Base-by-base conservation (phyloP, 2,113 vertebrate genomes). In the Myotis yumanensis region DNA sequence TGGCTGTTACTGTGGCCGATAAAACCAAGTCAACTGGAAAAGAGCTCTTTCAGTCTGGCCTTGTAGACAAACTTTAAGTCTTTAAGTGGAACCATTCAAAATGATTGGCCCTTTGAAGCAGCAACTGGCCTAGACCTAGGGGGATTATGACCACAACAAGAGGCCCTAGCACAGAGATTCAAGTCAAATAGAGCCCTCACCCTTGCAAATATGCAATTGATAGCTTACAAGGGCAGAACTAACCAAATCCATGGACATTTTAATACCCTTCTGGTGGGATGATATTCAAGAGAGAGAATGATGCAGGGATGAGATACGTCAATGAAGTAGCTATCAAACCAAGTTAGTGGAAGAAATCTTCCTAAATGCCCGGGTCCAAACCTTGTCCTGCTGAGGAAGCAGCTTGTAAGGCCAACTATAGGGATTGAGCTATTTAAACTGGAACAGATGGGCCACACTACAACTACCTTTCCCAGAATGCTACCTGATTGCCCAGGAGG, bases 1-100 rank as follows among this genome's bases (percentile, higher is more conserved):
- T 96, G 93, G 46, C 73, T 96, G 28, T 90, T 96, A 93, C 54
- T 95, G 95, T 93, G 90, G 75, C 90, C 92, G 92, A 95, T 96
- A 96, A 97, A 97, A 94, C 68, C 82, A 96, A 97, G 81, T 95
- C 93, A 96, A 32, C 95, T 95, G 95, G 95, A 97, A 97, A 97
- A 97, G 95, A 94, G 59, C 82, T 77, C 81, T 94, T 96, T 95
- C 76, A 52, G 46, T 66, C 68, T 72, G 51, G 85, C 81, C 93
- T 90, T 95, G 92, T 86, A 88, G 71, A 93, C 66, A 79, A 94
- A 89, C 83, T 93, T 89, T 59, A 87, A 96, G 54, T 89, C 93
- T 91, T 93, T 83, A 52, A 92, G 68, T 82, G 93, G 90, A 94
- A 81, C 48, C 64, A 72, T 89, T 62, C 48, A 77, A 94, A 32